Evolutionary conservation across 2,113 vertebrate genomes (phyloP), one percentile per base, ranked within the genome.

Genomic region (Girardinichthys multiradiatus): DNA sequence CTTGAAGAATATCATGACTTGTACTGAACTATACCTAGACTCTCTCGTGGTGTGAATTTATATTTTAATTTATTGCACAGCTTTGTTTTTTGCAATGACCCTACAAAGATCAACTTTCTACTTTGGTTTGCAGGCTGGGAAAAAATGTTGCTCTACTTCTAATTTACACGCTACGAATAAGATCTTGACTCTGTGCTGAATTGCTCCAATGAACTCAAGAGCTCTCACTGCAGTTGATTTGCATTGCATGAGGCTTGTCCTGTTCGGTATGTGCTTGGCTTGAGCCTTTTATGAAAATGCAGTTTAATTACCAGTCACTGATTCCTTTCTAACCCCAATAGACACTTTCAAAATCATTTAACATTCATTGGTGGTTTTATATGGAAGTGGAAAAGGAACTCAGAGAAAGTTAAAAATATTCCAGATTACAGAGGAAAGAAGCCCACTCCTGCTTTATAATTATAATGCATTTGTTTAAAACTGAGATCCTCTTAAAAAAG

Each of bases 291-390:
- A 87, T 82, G 81, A 74, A 87, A 85, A 89, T 83, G 29, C 75
- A 72, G 79, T 75, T 76, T 78, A 80, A 90, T 87, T 79, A 83
- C 63, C 70, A 82, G 69, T 74, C 62, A 72, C 59, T 62, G 58
- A 48, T 58, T 72, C 51, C 27, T 15, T 27, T 68, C 54, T 68
- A 26, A 60, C 33, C 33, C 13, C 79, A 64, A 28, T n/a, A 78
- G 51, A 85, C 74, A 68, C 62, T 30, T 74, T n/a, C 45, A 78
- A 45, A 86, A 84, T 80, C 69, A 86, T 90, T 81, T 74, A 85
- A 79, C 64, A 78, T 30, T 57, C 61, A 24, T 73, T 42, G 64
- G 58, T 71, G 65, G 19, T 30, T 68, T 67, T 77, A 72, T 29
- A 72, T 77, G 71, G 67, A 63, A 51, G 58, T 70, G 71, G 42